These are phyloP conservation scores for Caenorhabditis zanzibari DNA, from an alignment of 2,888 invertebrate genomes.

Conservation along the genomic window DNA sequence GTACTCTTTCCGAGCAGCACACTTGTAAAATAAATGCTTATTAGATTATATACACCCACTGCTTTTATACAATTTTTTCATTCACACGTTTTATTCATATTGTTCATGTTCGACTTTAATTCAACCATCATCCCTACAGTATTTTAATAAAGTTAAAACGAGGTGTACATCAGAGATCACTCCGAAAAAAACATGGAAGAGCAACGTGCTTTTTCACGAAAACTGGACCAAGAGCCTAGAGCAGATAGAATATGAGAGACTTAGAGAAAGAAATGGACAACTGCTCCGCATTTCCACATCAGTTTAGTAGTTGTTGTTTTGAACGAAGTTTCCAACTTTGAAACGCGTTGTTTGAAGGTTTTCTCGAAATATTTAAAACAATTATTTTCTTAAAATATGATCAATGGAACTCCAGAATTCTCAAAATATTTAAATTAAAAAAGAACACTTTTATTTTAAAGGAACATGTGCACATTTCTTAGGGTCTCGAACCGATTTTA, in stretches of 20 bases:
- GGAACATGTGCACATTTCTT: no score
- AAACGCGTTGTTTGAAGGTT: background rate
- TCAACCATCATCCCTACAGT: background rate
- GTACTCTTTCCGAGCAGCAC: constrained; percentile 5
- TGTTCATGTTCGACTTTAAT: constrained; percentile 18
- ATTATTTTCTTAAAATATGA: no score
- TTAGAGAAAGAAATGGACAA: constrained; percentile 34
- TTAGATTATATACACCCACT: constrained; percentile 17
- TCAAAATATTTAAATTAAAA: no score
- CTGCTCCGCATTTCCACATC: constrained; percentile 19
- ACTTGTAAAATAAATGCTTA: constrained; percentile 54
- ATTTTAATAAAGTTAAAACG: constrained; percentile 32
- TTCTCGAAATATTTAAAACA: no score
- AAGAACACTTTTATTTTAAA: no score
- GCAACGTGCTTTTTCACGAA: constrained; percentile 32
- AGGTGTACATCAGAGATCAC: background rate
- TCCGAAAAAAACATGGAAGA: background rate
- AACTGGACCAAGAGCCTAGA: background rate
- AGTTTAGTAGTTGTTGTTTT: constrained; percentile 13
- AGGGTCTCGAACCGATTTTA: no score
- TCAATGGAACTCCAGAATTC: no score
- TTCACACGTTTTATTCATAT: constrained; percentile 18
- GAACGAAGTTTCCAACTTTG: background rate
- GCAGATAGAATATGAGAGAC: constrained; percentile 24
- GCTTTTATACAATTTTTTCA: background rate